Evolutionary conservation across 2,888 invertebrate genomes (phyloP).

Genomic region (Cephus pygmeus): DNA sequence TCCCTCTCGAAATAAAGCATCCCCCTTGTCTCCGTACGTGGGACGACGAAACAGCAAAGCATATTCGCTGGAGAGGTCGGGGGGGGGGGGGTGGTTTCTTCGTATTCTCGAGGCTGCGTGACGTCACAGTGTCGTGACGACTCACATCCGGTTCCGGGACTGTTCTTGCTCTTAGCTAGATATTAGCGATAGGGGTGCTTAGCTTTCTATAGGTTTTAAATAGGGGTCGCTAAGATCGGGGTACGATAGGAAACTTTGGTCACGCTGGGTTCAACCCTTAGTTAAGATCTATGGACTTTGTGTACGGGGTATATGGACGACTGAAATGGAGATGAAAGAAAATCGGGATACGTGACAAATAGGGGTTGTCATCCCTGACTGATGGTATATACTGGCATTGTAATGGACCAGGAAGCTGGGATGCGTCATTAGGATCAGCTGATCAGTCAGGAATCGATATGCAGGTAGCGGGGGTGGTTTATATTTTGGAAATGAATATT

Average conservation of each 20-base stretch:
- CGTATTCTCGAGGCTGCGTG: slow-evolving; percentile 30
- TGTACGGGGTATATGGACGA: too few species aligned
- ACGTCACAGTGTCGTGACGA: slow-evolving; percentile 23
- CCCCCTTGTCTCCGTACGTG: neutral
- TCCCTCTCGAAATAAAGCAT: too few species aligned
- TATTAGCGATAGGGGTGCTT: neutral
- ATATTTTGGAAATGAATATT: slow-evolving; percentile 10
- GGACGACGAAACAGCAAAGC: neutral
- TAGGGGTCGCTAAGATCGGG: slow-evolving; percentile 27
- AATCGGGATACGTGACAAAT: too few species aligned
- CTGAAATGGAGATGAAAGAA: too few species aligned
- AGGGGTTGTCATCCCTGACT: too few species aligned
- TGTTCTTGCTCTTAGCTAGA: slow-evolving; percentile 11
- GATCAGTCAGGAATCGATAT: too few species aligned
- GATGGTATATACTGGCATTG: too few species aligned
- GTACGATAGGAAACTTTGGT: slow-evolving; percentile 53
- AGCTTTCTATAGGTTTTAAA: slow-evolving; percentile 35
- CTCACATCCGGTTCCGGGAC: slow-evolving; percentile 24
- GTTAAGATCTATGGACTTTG: too few species aligned
- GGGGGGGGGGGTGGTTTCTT: neutral
- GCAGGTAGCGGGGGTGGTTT: slow-evolving; percentile 16
- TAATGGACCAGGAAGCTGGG: too few species aligned
- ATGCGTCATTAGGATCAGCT: too few species aligned
- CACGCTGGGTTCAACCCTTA: slow-evolving; percentile 26
- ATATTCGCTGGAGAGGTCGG: neutral